Evolutionary conservation across 2,797 vertebrate genomes (phyloP).

Genomic region (Harpagifer antarcticus): DNA sequence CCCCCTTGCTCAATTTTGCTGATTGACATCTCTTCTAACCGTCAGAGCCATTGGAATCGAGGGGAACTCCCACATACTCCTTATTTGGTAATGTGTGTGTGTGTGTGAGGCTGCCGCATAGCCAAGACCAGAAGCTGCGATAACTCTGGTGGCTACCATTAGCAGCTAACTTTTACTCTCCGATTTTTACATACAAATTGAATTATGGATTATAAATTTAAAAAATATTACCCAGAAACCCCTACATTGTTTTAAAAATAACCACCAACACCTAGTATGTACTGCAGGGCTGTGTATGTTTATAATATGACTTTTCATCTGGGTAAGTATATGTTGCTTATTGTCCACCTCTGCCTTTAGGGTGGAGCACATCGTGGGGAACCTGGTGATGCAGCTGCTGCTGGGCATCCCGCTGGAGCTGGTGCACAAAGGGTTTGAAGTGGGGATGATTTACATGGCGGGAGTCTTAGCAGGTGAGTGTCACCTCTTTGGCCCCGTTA

Average conservation of each 20-base stretch:
- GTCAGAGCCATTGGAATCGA: too few species aligned
- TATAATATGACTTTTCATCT: neutral
- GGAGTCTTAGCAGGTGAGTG: constrained; percentile 91
- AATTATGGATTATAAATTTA: too few species aligned
- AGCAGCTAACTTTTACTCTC: too few species aligned
- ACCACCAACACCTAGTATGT: neutral
- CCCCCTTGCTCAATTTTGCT: too few species aligned
- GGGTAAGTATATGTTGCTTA: neutral
- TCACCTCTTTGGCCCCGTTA: neutral
- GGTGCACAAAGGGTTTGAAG: constrained; percentile 93
- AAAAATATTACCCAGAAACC: too few species aligned
- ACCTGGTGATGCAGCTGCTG: constrained; percentile 90
- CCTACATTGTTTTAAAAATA: neutral
- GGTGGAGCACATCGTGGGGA: constrained; percentile 92
- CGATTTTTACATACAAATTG: too few species aligned
- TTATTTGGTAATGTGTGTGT: too few species aligned
- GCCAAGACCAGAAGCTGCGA: too few species aligned
- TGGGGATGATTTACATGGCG: constrained; percentile 91
- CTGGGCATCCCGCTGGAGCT: constrained; percentile 92
- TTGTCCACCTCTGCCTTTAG: constrained; percentile 63
- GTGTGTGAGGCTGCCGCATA: too few species aligned
- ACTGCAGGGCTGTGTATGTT: neutral
- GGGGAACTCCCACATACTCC: too few species aligned
- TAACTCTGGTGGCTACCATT: too few species aligned
- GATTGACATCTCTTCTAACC: too few species aligned